These are phyloP conservation scores for Monomorium pharaonis DNA, from an alignment of 1,140 invertebrate genomes.

Conservation along the genomic window DNA sequence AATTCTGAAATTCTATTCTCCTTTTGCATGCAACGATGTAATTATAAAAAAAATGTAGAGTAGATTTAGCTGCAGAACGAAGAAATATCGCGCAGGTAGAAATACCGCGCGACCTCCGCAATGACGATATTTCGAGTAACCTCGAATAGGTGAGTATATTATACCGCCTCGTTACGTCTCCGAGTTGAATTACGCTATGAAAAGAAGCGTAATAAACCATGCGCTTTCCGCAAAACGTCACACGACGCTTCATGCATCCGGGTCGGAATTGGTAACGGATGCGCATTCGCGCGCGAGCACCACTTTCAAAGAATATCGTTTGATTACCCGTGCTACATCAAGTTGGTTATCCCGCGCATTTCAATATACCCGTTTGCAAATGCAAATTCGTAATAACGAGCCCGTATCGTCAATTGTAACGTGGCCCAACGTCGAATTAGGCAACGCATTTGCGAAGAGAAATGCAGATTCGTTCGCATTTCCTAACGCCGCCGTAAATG, in stretches of 20 bases:
- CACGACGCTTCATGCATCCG: neutral
- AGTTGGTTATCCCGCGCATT: neutral
- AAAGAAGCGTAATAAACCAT: conserved; percentile 36
- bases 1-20: neutral
- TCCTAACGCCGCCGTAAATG: neutral
- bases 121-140: neutral
- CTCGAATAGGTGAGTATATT: neutral
- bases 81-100: neutral
- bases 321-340: conserved; percentile 9
- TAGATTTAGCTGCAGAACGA: neutral
- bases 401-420: conserved; percentile 38
- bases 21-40: neutral
- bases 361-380: conserved; percentile 27
- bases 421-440: conserved; percentile 22
- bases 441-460: conserved; percentile 5
- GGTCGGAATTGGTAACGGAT: neutral
- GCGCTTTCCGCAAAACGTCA: neutral
- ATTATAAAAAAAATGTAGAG: neutral
- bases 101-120: neutral
- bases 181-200: conserved; percentile 8
- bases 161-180: neutral
- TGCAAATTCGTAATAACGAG: conserved; percentile 33
- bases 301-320: conserved; percentile 36
- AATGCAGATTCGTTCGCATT: neutral
- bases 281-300: neutral